Base-by-base conservation (phyloP, 2,888 invertebrate species). In the Tachina grossa region DNA sequence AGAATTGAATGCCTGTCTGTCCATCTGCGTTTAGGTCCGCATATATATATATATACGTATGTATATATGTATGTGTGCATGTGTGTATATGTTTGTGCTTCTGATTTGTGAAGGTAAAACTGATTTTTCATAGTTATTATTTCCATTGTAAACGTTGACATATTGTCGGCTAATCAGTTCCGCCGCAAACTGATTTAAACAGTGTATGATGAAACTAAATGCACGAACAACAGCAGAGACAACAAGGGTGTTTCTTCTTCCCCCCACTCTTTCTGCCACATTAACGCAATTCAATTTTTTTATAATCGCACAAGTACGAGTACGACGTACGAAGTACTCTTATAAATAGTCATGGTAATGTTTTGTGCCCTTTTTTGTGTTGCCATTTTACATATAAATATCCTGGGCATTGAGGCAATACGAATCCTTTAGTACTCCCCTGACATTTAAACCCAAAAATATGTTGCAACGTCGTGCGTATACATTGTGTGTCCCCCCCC, bases 151-250 rank as follows among this genome's bases (percentile, higher is more conserved):
- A 84, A 87, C 84, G 88, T 88, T 91, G 90, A 91, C 91, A 91
- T 91, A 91, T 91, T 91, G 91, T 91, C 91, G 89, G 92, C 91
- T 91, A 91, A 91, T 91, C 92, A 91, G 91, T 91, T 91, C 92
- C 91, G 92, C 91, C 90, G 90, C 92, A 89, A 90, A 89, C 88
- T 88, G 89, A 88, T 85, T 85, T 63, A 59, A 77, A 69, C 39
- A 57, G 68, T 8, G 61, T 57, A 75, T n/a, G 55, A 59, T 31
- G 31, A 31, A 66, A 51, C 59, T 59, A 65, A 59, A 31, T 31
- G 69, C 13, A 16, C 19, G 51, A 49, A 55, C 11, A 65, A 45
- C 61, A 41, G 9, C 41, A 43, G 39, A n/a, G 16, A 49, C 13
- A 19, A 51, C 16, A 69, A 69, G 78, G 22, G 43, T 71, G 59